Percentiles rank a stretch among this genome's conserved stretches.
Conservation (phyloP, 2,113 vertebrate genomes). For the Nannospalax galili region DNA sequence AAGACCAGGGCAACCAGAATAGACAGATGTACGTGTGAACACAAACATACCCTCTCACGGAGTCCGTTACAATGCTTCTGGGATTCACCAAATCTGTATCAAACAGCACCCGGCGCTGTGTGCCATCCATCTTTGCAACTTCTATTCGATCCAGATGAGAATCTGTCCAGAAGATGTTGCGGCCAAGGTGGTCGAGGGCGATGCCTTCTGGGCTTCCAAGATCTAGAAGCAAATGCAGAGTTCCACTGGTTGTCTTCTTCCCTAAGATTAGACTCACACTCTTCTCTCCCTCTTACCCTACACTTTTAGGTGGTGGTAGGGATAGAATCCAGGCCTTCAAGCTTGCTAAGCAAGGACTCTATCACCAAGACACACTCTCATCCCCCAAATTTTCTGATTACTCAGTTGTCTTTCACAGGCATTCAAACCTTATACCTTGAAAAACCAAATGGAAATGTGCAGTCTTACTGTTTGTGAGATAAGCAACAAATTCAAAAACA, state of each 20-base stretch:
- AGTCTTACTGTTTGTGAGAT: not conserved
- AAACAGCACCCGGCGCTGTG: slow-evolving; percentile 92
- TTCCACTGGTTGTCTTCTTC: not conserved
- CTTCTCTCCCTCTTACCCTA: not conserved
- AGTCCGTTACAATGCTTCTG: slow-evolving; percentile 91
- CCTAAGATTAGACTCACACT: not conserved
- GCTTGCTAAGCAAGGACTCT: not conserved
- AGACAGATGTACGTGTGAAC: not conserved
- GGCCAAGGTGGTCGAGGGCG: slow-evolving; percentile 92
- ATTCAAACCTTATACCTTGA: not conserved
- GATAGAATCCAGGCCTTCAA: not conserved
- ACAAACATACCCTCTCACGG: slow-evolving; percentile 88
- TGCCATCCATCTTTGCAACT: slow-evolving; percentile 93
- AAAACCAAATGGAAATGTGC: not conserved
- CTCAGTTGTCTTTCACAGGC: not conserved
- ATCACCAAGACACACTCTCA: not conserved
- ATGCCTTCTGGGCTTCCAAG: slow-evolving; percentile 94
- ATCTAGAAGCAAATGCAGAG: slow-evolving; percentile 82
- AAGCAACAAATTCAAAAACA: not conserved
- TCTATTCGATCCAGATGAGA: slow-evolving; percentile 92
- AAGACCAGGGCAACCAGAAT: accelerated
- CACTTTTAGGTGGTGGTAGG: too few relatives aligned
- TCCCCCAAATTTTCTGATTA: too few relatives aligned
- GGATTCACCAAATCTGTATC: slow-evolving; percentile 93
- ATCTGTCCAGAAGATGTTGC: slow-evolving; percentile 96